These are phyloP conservation scores for Merops nubicus DNA, from an alignment of 2,113 vertebrate species.

Conservation along the genomic window DNA sequence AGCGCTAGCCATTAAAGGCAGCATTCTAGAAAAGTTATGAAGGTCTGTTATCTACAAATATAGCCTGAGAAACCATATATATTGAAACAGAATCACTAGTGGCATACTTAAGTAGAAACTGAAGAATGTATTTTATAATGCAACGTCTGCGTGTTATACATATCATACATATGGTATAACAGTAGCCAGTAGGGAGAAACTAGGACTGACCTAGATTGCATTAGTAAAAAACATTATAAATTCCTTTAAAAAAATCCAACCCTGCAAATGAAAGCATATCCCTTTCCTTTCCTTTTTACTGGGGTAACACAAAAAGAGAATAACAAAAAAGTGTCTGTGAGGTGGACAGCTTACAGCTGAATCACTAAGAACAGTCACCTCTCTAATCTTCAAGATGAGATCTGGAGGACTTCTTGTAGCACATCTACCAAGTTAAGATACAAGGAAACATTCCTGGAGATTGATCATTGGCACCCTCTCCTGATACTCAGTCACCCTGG, in stretches of 20 bases:
- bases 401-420: not conserved
- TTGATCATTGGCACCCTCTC: not conserved
- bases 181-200: not conserved
- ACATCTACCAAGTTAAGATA: not conserved
- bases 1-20: not conserved
- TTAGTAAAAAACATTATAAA: not conserved
- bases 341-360: not conserved
- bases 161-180: not conserved
- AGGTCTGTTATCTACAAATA: not conserved
- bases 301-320: not conserved
- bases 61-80: not conserved
- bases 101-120: not conserved
- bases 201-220: not conserved
- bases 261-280: not conserved
- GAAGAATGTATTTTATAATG: not conserved
- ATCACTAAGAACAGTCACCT: not conserved
- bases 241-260: not conserved
- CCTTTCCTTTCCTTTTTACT: not conserved
- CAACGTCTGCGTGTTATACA: not conserved
- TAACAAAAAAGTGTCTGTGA: not conserved
- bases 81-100: not conserved
- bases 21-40: not conserved
- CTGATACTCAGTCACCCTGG: not conserved
- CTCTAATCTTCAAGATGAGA: not conserved
- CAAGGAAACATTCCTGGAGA: not conserved